Evolutionary conservation across 2,797 vertebrate species (phyloP).

Genomic region (Karalla daura): DNA sequence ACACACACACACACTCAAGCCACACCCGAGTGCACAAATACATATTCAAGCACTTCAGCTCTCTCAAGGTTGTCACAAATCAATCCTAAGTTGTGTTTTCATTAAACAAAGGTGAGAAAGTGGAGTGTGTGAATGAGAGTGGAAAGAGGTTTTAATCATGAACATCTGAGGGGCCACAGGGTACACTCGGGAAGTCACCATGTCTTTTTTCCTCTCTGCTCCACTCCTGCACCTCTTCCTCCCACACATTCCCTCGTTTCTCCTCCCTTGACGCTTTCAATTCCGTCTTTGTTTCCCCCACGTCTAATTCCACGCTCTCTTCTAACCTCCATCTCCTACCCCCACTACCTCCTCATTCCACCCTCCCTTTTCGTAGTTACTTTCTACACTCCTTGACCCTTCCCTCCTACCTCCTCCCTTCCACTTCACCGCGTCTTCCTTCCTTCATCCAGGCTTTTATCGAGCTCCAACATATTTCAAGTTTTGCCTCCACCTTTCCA

Average conservation of each 20-base stretch:
- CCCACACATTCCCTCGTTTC: conserved; percentile 48
- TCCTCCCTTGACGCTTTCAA: conserved; percentile 36
- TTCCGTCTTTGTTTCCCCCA: conserved; percentile 46
- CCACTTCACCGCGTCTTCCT: background rate
- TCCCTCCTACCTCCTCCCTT: conserved; percentile 7
- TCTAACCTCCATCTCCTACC: background rate
- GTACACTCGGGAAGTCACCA: conserved; percentile 18
- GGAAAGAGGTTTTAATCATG: conserved; percentile 63
- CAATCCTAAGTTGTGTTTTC: conserved; percentile 62
- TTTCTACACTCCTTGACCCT: conserved; percentile 36
- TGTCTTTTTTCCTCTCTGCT: conserved; percentile 15
- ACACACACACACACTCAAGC: background rate
- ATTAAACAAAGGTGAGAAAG: conserved; percentile 60
- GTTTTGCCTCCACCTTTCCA: conserved; percentile 59
- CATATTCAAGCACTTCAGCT: conserved; percentile 1
- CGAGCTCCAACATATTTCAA: conserved; percentile 52
- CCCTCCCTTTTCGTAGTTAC: conserved; percentile 8
- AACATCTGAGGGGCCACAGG: conserved; percentile 49
- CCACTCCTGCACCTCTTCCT: conserved; percentile 41
- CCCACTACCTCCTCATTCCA: conserved; percentile 17
- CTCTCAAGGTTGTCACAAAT: conserved; percentile 68
- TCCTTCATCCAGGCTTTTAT: conserved; percentile 45
- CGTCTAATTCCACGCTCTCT: conserved; percentile 29
- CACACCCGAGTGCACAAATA: background rate
- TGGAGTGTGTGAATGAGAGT: conserved; percentile 51